A percentile compares a stretch with the other conserved stretches of the same genome.
Evolutionary conservation across 2,888 invertebrate genomes (phyloP).

Genomic region (Trichacis sp.): DNA sequence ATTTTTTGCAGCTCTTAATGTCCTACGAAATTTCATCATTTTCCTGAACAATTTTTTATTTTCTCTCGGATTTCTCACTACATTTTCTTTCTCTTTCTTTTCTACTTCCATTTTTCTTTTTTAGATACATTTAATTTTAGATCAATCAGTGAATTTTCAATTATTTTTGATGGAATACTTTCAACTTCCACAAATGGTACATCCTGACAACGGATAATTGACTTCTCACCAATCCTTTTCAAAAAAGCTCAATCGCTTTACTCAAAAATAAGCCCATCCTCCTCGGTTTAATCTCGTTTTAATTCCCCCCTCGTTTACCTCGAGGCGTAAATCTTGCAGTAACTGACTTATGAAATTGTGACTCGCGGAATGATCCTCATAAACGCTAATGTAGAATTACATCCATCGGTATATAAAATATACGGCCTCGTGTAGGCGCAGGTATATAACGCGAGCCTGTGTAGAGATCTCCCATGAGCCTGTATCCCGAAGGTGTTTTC

Average conservation of each 20-base stretch:
- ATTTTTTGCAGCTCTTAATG: too few relatives aligned
- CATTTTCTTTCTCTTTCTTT: too few relatives aligned
- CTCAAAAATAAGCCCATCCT: background rate
- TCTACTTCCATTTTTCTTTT: too few relatives aligned
- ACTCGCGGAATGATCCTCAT: constrained; percentile 11
- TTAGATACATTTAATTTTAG: background rate
- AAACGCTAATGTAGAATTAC: constrained; percentile 15
- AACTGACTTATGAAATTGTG: constrained; percentile 14
- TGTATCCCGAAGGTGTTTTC: constrained; percentile 35
- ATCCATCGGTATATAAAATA: constrained; percentile 9
- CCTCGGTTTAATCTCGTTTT: constrained; percentile 1
- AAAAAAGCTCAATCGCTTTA: too few relatives aligned
- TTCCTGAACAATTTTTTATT: too few relatives aligned
- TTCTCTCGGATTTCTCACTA: too few relatives aligned
- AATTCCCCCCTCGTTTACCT: constrained; percentile 2
- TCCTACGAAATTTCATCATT: too few relatives aligned
- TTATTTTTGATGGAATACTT: too few relatives aligned
- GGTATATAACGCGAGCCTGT: constrained; percentile 9
- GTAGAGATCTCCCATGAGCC: constrained; percentile 13
- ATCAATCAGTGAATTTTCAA: too few relatives aligned
- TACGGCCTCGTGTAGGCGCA: constrained; percentile 13
- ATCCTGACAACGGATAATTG: too few relatives aligned
- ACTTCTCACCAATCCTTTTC: too few relatives aligned
- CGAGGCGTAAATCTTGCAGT: constrained; percentile 1
- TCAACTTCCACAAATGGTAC: too few relatives aligned